A percentile compares a stretch with the other conserved stretches of the same genome.
Conservation (phyloP, 2,888 invertebrate species). For the Brachypalpus laphriformis region DNA sequence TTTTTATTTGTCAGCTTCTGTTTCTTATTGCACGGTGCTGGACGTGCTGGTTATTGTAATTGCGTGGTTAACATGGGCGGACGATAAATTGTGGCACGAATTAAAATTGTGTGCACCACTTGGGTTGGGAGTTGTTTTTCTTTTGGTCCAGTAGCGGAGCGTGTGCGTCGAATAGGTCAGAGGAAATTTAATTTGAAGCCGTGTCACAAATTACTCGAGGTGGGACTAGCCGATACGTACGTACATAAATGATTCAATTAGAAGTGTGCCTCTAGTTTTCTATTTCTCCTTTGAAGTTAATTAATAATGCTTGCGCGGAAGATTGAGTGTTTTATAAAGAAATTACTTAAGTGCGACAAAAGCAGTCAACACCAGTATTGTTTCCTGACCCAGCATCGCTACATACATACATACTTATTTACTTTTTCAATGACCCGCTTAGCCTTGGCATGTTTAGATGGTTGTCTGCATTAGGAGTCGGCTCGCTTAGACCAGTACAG, state of each 20-base stretch:
- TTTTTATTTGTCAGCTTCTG: slow-evolving; percentile 71
- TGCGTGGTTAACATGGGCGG: slow-evolving; percentile 72
- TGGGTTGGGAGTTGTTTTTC: slow-evolving; percentile 21
- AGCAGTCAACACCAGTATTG: no score
- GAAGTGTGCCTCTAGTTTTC: neutral
- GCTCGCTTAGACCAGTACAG: no score
- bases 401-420: no score
- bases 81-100: slow-evolving; percentile 74
- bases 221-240: slow-evolving; percentile 9
- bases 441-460: no score
- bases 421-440: no score
- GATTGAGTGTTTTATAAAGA: no score
- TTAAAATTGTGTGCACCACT: slow-evolving; percentile 62
- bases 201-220: slow-evolving; percentile 63
- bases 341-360: no score
- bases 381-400: no score
- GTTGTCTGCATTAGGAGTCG: no score
- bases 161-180: slow-evolving; percentile 43
- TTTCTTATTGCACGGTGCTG: slow-evolving; percentile 41
- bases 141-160: neutral
- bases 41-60: slow-evolving; percentile 67
- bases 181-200: slow-evolving; percentile 48
- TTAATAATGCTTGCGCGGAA: neutral
- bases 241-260: slow-evolving; percentile 57
- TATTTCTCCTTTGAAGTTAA: neutral